A percentile compares a stretch with the other conserved stretches of the same genome.
These are phyloP conservation scores for Sebastes vulpes DNA, from an alignment of 2,797 vertebrate genomes.

Conservation along the genomic window DNA sequence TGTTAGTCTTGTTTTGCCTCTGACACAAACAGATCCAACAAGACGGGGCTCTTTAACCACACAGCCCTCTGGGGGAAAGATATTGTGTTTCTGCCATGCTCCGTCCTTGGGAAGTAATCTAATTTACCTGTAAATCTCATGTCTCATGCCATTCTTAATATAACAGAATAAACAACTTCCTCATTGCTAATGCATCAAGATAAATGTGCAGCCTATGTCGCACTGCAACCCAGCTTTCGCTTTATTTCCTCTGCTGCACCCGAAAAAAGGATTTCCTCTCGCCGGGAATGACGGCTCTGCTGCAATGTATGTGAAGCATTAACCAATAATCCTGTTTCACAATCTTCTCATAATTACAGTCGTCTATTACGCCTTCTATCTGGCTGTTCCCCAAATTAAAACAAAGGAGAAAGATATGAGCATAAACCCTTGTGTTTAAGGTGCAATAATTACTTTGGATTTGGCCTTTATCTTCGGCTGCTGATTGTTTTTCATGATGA, in stretches of 20 bases:
- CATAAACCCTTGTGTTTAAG: slow-evolving; percentile 64
- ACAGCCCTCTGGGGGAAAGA: slow-evolving; percentile 31
- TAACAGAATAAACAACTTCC: slow-evolving; percentile 17
- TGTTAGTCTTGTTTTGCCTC: slow-evolving; percentile 64
- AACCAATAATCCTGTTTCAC: slow-evolving; percentile 63
- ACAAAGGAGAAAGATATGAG: slow-evolving; percentile 53
- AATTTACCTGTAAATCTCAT: slow-evolving; percentile 53
- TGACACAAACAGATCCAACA: slow-evolving; percentile 48
- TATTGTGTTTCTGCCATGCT: slow-evolving; percentile 34
- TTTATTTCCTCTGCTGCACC: slow-evolving; percentile 19
- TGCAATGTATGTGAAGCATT: slow-evolving; percentile 45
- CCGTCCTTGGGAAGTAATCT: slow-evolving; percentile 32
- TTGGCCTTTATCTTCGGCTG: slow-evolving; percentile 62
- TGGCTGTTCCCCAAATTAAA: slow-evolving; percentile 62
- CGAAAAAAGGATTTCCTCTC: slow-evolving; percentile 34
- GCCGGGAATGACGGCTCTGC: slow-evolving; percentile 4
- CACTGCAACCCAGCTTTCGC: neutral
- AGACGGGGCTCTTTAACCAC: slow-evolving; percentile 53
- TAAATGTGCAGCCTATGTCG: slow-evolving; percentile 12
- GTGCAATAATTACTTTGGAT: slow-evolving; percentile 65
- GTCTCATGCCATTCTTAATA: slow-evolving; percentile 28
- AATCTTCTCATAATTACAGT: slow-evolving; percentile 68
- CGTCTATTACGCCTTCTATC: slow-evolving; percentile 45
- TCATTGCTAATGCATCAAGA: slow-evolving; percentile 23
- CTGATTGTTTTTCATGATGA: slow-evolving; percentile 68